These are phyloP conservation scores for Apodemia zela DNA, from an alignment of 2,888 invertebrate genomes.

Conservation along the genomic window DNA sequence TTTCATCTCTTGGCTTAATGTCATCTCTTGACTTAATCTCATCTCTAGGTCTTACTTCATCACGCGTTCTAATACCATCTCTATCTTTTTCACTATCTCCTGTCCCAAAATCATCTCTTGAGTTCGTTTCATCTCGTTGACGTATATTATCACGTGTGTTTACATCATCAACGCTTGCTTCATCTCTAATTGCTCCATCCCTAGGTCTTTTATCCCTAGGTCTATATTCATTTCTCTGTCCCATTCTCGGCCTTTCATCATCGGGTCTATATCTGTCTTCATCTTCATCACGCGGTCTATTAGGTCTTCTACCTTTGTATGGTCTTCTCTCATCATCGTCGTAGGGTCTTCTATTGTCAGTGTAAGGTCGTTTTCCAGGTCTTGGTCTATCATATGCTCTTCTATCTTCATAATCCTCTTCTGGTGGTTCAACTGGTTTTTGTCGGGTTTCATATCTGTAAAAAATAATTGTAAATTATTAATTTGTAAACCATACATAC, in stretches of 20 bases:
- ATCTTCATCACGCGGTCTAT: slow-evolving; percentile 45
- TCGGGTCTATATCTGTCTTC: slow-evolving; percentile 38
- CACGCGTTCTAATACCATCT: slow-evolving; percentile 36
- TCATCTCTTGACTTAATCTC: slow-evolving; percentile 41
- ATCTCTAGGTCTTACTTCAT: slow-evolving; percentile 49
- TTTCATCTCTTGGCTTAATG: slow-evolving; percentile 31
- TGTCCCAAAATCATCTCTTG: slow-evolving; percentile 35
- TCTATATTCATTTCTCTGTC: slow-evolving; percentile 34
- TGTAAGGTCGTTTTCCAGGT: slow-evolving; percentile 50
- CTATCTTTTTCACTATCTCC: slow-evolving; percentile 37
- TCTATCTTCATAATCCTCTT: slow-evolving; percentile 61
- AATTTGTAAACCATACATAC: not conserved
- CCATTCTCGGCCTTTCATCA: slow-evolving; percentile 39
- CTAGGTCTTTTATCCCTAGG: slow-evolving; percentile 43
- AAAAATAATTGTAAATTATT: slow-evolving; percentile 30
- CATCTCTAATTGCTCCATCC: slow-evolving; percentile 49
- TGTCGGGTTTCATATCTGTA: slow-evolving; percentile 72
- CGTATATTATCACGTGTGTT: slow-evolving; percentile 41
- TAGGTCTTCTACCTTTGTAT: slow-evolving; percentile 46
- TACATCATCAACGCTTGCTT: slow-evolving; percentile 36
- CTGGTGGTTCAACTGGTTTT: slow-evolving; percentile 65
- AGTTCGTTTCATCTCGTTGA: slow-evolving; percentile 31
- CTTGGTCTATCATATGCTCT: slow-evolving; percentile 60
- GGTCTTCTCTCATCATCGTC: slow-evolving; percentile 57
- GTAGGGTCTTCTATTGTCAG: slow-evolving; percentile 49